Evolutionary conservation across 2,888 invertebrate genomes (phyloP).

Genomic region (Anorthoa munda): DNA sequence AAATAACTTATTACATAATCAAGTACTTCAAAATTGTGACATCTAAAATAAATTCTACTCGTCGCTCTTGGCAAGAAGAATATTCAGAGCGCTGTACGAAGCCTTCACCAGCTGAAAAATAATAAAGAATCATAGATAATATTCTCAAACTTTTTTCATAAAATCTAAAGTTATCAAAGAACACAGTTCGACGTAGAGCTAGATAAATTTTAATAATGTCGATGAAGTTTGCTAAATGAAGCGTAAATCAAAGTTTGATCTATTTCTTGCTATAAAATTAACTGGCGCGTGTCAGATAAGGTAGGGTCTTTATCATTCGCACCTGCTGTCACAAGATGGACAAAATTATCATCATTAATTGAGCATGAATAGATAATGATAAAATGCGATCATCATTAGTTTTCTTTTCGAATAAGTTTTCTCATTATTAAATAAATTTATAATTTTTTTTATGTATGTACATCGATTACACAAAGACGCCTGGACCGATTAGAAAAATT

Average conservation of each 20-base stretch:
- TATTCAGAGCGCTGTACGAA: conserved; percentile 85
- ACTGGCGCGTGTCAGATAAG: neutral
- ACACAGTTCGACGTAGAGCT: conserved; percentile 23
- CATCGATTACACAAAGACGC: too few relatives aligned
- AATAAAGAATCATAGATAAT: conserved; percentile 38
- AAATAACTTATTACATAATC: too few relatives aligned
- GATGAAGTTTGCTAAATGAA: conserved; percentile 34
- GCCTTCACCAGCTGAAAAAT: conserved; percentile 85
- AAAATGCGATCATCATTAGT: too few relatives aligned
- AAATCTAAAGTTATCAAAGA: conserved; percentile 27
- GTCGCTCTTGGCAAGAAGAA: conserved; percentile 78
- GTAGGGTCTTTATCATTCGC: neutral
- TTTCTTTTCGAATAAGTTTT: too few relatives aligned
- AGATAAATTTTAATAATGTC: conserved; percentile 35
- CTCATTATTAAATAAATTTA: too few relatives aligned
- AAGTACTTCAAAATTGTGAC: too few relatives aligned
- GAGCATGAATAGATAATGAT: too few relatives aligned
- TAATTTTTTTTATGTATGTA: too few relatives aligned
- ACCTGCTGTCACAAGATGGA: conserved; percentile 10
- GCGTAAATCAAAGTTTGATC: conserved; percentile 30
- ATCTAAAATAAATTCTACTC: conserved; percentile 5
- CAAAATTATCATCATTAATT: neutral
- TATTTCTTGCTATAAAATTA: conserved; percentile 29
- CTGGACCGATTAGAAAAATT: too few relatives aligned
- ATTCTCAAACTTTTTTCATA: conserved; percentile 38